These are phyloP conservation scores for Teleogryllus oceanicus DNA, from an alignment of 2,888 invertebrate genomes.

Conservation along the genomic window DNA sequence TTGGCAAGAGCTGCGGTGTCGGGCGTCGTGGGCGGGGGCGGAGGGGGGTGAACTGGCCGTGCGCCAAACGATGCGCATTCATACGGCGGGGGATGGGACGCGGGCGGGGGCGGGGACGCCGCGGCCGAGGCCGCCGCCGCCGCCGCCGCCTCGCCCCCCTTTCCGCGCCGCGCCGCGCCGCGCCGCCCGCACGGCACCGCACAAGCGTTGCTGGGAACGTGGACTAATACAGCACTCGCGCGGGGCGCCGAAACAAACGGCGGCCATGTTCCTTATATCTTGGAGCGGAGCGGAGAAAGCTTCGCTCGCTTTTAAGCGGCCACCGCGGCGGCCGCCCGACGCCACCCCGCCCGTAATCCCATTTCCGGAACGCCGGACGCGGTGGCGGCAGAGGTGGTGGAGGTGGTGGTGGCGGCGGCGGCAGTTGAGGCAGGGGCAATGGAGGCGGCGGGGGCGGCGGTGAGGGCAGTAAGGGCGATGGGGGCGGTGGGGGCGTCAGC, in stretches of 20 bases:
- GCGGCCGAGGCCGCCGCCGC: not conserved
- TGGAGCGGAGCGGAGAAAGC: not conserved
- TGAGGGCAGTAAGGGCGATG: no score
- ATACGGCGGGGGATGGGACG: not conserved
- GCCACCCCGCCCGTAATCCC: not conserved
- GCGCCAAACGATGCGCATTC: conserved; percentile 10
- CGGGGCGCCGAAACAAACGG: conserved; percentile 18
- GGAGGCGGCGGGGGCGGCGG: no score
- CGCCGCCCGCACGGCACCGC: no score
- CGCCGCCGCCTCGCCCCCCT: no score
- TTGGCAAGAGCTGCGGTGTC: not conserved
- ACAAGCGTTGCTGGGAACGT: no score
- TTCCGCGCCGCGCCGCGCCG: no score
- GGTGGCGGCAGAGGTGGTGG: not conserved
- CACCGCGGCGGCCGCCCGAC: not conserved
- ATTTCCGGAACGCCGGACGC: not conserved
- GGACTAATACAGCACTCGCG: conserved; percentile 1
- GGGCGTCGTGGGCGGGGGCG: not conserved
- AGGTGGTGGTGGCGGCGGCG: no score
- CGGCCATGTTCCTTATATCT: conserved; percentile 7
- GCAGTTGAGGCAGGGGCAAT: no score
- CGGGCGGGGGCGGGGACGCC: not conserved
- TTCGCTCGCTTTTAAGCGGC: not conserved
- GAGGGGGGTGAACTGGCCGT: not conserved
- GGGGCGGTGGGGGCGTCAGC: no score